These are phyloP conservation scores for Panagrolaimus sp. DNA, from an alignment of 1,140 invertebrate species.

Conservation along the genomic window DNA sequence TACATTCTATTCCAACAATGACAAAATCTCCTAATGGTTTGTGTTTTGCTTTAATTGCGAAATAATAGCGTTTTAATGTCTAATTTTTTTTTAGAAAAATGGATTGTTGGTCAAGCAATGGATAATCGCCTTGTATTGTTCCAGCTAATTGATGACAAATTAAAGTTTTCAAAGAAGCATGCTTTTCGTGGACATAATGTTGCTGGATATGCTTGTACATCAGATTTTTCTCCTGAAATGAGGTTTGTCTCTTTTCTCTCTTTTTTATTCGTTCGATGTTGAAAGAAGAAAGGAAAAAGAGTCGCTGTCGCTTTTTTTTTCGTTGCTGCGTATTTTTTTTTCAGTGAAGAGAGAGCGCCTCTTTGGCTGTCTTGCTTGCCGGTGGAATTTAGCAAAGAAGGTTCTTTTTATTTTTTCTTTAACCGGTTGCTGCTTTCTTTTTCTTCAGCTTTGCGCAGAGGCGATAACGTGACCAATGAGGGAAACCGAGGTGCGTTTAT, in stretches of 20 bases:
- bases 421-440: neutral
- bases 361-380: neutral
- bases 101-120: constrained; percentile 97
- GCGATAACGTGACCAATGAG: constrained; percentile 54
- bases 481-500: constrained; percentile 54
- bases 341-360: neutral
- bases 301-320: neutral
- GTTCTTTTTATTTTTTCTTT: neutral
- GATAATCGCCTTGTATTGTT: constrained; percentile 99
- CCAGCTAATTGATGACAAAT: constrained; percentile 75
- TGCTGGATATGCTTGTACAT: constrained; percentile 90
- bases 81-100: constrained; percentile 69
- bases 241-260: constrained; percentile 64
- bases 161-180: constrained; percentile 90
- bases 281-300: neutral
- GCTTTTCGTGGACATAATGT: constrained; percentile 96
- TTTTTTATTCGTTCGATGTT: constrained; percentile 2
- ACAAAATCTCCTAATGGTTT: constrained; percentile 83
- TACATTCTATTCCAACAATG: constrained; percentile 98
- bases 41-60: constrained; percentile 16
- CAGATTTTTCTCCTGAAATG: constrained; percentile 98
- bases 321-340: neutral
- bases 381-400: neutral
- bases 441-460: constrained; percentile 42
- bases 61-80: neutral